phyloP scores from a whole-genome alignment of 2,888 invertebrate genomes.

The Hyposoter dolosus region DNA sequence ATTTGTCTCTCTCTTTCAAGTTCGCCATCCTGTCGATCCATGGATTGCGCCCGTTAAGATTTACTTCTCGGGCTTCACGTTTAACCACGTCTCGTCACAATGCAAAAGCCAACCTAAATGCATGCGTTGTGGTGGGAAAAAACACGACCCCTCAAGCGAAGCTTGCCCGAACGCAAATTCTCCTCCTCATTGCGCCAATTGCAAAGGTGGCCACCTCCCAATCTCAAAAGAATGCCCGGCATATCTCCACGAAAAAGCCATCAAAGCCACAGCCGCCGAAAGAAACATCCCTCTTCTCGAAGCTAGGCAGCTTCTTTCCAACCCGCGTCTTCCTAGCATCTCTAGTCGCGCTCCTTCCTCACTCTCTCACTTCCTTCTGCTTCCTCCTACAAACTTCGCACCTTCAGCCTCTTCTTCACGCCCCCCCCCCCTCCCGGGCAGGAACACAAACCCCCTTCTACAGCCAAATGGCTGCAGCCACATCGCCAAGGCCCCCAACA shows the following conservation, averaged over 20 bases:
- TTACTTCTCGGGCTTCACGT: slow-evolving; percentile 26
- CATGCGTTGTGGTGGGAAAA: slow-evolving; percentile 20
- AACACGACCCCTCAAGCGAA: not conserved
- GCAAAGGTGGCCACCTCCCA: slow-evolving; percentile 17
- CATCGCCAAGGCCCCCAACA: too few species aligned
- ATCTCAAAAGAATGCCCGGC: slow-evolving; percentile 17
- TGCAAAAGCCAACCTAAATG: slow-evolving; percentile 36
- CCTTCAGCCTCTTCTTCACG: too few species aligned
- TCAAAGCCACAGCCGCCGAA: not conserved
- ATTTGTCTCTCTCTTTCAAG: slow-evolving; percentile 32
- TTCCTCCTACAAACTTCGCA: too few species aligned
- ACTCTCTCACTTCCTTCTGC: too few species aligned
- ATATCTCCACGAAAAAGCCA: slow-evolving; percentile 28
- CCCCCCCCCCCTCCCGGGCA: too few species aligned
- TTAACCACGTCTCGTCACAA: slow-evolving; percentile 23
- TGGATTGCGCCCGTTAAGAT: slow-evolving; percentile 28
- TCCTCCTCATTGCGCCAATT: slow-evolving; percentile 32
- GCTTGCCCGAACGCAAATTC: not conserved
- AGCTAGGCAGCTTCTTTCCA: too few species aligned
- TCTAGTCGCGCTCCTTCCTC: too few species aligned
- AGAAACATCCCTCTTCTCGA: too few species aligned
- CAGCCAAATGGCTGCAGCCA: too few species aligned
- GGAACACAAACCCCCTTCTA: too few species aligned
- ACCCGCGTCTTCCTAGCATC: too few species aligned
- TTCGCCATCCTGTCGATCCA: slow-evolving; percentile 22